These are phyloP conservation scores for Cydia strobilella DNA, from an alignment of 1,140 invertebrate species.

Conservation along the genomic window DNA sequence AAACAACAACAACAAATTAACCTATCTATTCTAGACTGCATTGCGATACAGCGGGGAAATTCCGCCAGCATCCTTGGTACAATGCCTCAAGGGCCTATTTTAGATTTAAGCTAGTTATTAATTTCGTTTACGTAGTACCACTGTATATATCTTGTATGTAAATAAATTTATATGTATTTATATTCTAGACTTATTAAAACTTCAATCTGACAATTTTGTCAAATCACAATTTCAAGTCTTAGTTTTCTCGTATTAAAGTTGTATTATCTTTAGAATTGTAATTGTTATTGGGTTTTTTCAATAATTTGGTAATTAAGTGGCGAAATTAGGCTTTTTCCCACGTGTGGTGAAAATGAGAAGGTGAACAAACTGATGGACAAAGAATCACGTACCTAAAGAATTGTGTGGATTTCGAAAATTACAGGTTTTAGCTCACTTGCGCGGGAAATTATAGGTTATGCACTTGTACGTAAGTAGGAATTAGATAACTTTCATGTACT, in stretches of 20 bases:
- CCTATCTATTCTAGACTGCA: too few species aligned
- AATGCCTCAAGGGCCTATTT: too few species aligned
- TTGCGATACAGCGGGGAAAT: too few species aligned
- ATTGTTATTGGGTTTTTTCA: neutral
- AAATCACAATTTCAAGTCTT: neutral
- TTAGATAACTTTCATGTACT: neutral
- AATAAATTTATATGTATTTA: too few species aligned
- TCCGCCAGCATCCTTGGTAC: too few species aligned
- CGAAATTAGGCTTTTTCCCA: constrained; percentile 22
- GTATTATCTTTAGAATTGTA: neutral
- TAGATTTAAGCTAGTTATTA: too few species aligned
- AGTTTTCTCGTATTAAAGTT: neutral
- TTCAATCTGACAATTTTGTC: neutral
- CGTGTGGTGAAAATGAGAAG: constrained; percentile 9
- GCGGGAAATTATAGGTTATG: constrained; percentile 3
- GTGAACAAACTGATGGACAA: constrained; percentile 20
- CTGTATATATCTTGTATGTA: too few species aligned
- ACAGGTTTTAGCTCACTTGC: neutral
- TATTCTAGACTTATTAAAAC: constrained; percentile 19
- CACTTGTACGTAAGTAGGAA: neutral
- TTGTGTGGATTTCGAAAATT: constrained; percentile 10
- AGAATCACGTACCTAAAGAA: neutral
- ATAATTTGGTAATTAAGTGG: neutral
- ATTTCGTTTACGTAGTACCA: too few species aligned
- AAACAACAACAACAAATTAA: too few species aligned